Percentiles rank a stretch among this genome's conserved stretches.
Conservation (phyloP, 2,888 invertebrate species). For the Microctonus brassicae region DNA sequence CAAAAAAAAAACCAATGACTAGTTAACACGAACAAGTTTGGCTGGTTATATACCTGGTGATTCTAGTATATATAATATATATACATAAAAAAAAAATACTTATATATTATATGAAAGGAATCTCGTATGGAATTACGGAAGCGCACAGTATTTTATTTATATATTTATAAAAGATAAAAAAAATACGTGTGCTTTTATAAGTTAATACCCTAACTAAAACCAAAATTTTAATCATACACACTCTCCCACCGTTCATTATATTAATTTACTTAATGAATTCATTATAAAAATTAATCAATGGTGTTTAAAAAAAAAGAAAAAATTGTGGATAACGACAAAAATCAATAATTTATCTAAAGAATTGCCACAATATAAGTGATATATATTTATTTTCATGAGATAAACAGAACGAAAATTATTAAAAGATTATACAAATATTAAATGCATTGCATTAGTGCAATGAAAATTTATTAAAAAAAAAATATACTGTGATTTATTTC, state of each 20-base stretch:
- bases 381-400: background rate
- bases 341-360: too few relatives aligned
- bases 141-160: background rate
- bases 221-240: background rate
- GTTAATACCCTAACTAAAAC: background rate
- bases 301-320: background rate
- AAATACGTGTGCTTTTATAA: background rate
- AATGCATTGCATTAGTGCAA: background rate
- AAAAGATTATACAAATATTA: background rate
- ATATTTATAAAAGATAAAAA: background rate
- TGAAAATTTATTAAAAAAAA: background rate
- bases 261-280: background rate
- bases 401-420: background rate
- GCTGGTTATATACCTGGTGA: background rate
- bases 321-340: background rate
- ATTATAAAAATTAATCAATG: background rate
- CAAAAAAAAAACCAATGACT: conserved; percentile 8
- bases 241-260: background rate
- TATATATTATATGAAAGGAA: background rate
- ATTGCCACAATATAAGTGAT: background rate
- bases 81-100: background rate
- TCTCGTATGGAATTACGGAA: background rate
- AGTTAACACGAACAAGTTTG: conserved; percentile 13
- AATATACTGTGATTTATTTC: conserved; percentile 4
- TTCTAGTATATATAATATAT: background rate